These are phyloP conservation scores for Hyperoplus immaculatus DNA, from an alignment of 2,797 vertebrate species.

Conservation along the genomic window DNA sequence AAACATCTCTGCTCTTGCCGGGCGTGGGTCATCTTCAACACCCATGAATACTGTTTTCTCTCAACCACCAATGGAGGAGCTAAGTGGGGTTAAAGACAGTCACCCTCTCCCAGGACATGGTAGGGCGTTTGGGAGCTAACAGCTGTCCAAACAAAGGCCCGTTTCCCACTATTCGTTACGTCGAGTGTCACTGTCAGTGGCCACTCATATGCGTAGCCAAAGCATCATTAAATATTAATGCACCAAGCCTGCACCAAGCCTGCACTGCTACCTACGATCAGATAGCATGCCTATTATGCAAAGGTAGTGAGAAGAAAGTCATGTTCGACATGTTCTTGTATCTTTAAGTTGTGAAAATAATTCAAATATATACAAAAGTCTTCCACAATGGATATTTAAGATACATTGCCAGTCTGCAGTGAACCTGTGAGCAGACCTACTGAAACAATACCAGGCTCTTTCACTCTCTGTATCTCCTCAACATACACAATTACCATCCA, in stretches of 20 bases:
- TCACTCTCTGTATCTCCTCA: constrained; percentile 37
- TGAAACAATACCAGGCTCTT: constrained; percentile 17
- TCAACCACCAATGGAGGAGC: constrained; percentile 71
- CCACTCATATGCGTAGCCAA: constrained; percentile 48
- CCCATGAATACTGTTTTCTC: constrained; percentile 60
- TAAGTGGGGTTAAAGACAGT: constrained; percentile 81
- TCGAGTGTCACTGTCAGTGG: constrained; percentile 72
- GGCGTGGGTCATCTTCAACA: constrained; percentile 56
- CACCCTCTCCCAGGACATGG: constrained; percentile 69
- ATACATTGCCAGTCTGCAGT: not conserved
- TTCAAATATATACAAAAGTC: not conserved
- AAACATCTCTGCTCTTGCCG: constrained; percentile 48
- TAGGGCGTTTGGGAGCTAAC: constrained; percentile 72
- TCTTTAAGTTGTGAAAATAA: constrained; percentile 12
- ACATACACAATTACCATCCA: constrained; percentile 66
- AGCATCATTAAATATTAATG: constrained; percentile 78
- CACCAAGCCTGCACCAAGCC: constrained; percentile 39
- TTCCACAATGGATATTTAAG: constrained; percentile 2
- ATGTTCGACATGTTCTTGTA: not conserved
- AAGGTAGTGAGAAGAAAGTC: not conserved
- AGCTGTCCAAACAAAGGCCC: constrained; percentile 88
- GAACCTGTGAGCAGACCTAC: constrained; percentile 14
- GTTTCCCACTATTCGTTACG: constrained; percentile 80
- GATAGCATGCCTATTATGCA: constrained; percentile 14
- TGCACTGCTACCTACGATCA: constrained; percentile 43